Conservation (phyloP, 2,797 vertebrate species). For the Lindbergichthys nudifrons region DNA sequence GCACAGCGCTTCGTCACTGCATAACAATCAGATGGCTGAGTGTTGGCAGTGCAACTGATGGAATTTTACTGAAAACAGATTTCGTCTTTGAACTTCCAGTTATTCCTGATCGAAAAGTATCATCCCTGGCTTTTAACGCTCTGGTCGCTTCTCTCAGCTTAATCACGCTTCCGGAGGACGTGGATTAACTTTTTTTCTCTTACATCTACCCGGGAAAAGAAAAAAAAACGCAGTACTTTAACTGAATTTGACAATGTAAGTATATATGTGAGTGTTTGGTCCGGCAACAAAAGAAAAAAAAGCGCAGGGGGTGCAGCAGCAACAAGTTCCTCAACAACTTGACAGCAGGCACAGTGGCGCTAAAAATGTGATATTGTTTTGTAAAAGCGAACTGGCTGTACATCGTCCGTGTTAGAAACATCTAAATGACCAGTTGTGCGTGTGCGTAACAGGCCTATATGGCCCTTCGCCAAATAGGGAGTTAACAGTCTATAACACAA, state of each 20-base stretch:
- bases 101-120: constrained; percentile 74
- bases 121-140: constrained; percentile 46
- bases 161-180: constrained; percentile 63
- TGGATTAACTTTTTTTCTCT: constrained; percentile 72
- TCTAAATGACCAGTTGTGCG: constrained; percentile 78
- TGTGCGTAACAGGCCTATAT: constrained; percentile 78
- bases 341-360: constrained; percentile 67
- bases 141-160: constrained; percentile 35
- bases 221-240: constrained; percentile 67
- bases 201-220: constrained; percentile 33
- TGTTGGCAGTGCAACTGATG: constrained; percentile 88
- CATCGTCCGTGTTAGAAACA: constrained; percentile 62
- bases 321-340: constrained; percentile 91
- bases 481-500: constrained; percentile 62
- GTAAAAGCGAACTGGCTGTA: constrained; percentile 80
- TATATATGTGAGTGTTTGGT: constrained; percentile 64
- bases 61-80: constrained; percentile 88
- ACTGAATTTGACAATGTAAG: constrained; percentile 78
- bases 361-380: constrained; percentile 60
- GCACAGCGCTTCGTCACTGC: constrained; percentile 86
- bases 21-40: constrained; percentile 87
- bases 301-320: constrained; percentile 72
- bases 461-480: constrained; percentile 71
- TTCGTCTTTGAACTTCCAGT: constrained; percentile 81
- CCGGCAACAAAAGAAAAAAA: constrained; percentile 3